Percentiles rank a stretch among this genome's conserved stretches.
These are phyloP conservation scores for Zaprionus nigranus DNA, from an alignment of 1,140 invertebrate genomes.

Conservation along the genomic window DNA sequence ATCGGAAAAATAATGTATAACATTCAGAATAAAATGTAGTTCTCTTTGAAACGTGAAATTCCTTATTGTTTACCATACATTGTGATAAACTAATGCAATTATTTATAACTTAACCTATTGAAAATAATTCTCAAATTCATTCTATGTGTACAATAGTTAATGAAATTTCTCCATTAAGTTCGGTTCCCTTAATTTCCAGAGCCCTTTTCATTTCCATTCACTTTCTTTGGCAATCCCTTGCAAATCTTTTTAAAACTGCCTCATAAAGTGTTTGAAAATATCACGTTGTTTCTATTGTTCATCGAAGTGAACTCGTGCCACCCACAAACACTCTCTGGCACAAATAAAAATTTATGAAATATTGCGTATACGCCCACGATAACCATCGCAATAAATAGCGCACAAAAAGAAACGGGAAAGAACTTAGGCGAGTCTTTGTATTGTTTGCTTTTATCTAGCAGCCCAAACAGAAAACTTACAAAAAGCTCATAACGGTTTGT, in stretches of 20 bases:
- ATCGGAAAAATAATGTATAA: too few species aligned
- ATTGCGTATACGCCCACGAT: slow-evolving; percentile 76
- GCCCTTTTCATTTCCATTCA: neutral
- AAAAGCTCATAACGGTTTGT: slow-evolving; percentile 47
- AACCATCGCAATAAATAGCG: slow-evolving; percentile 54
- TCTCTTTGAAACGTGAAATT: too few species aligned
- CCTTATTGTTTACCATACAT: neutral
- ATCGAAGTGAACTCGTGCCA: slow-evolving; percentile 35
- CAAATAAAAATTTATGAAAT: slow-evolving; percentile 62
- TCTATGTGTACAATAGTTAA: neutral
- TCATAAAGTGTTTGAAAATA: slow-evolving; percentile 4
- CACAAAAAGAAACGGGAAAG: slow-evolving; percentile 25
- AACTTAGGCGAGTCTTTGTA: slow-evolving; percentile 65
- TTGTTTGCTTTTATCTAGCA: slow-evolving; percentile 70
- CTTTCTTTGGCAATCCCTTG: neutral
- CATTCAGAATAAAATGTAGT: too few species aligned
- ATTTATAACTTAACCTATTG: neutral
- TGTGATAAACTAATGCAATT: neutral
- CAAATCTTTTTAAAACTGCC: slow-evolving; percentile 21
- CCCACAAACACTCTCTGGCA: slow-evolving; percentile 36
- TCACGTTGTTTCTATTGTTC: slow-evolving; percentile 27
- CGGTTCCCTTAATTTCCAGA: neutral
- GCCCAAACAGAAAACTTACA: slow-evolving; percentile 36
- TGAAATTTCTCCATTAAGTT: neutral
- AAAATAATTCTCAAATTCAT: neutral